phyloP scores from a whole-genome alignment of 2,888 invertebrate genomes.

The Zhuqinia jingwanae region DNA sequence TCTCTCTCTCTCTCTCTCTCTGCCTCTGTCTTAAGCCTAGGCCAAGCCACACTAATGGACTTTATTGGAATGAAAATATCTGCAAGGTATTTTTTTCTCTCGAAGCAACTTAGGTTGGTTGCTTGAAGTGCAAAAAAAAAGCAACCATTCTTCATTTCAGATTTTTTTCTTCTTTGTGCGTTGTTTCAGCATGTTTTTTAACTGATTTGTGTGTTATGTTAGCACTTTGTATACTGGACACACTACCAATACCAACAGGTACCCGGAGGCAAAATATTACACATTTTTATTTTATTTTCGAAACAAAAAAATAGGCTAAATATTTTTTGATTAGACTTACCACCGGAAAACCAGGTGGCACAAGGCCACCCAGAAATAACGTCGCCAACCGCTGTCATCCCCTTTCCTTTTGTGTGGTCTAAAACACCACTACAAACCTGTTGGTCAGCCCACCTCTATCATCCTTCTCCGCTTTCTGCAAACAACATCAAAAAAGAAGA shows the following conservation, averaged over 20 bases:
- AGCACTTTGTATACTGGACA: no score
- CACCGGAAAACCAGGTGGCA: conserved; percentile 79
- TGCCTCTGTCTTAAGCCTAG: conserved; percentile 61
- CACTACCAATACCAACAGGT: neutral
- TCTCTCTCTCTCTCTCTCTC: conserved; percentile 21
- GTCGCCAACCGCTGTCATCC: conserved; percentile 79
- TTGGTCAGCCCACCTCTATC: conserved; percentile 77
- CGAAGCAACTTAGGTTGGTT: conserved; percentile 46
- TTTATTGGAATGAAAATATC: conserved; percentile 76
- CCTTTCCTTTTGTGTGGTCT: conserved; percentile 75
- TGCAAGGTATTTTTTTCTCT: conserved; percentile 62
- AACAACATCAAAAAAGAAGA: neutral
- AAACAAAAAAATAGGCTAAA: neutral
- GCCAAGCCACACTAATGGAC: conserved; percentile 79
- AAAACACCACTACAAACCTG: conserved; percentile 75
- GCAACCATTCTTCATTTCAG: conserved; percentile 56
- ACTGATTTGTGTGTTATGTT: no score
- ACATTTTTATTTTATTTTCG: no score
- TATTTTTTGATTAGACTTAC: conserved; percentile 90
- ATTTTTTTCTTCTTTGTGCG: no score
- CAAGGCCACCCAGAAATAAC: conserved; percentile 79
- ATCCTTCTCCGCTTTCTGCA: conserved; percentile 71
- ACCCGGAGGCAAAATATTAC: no score
- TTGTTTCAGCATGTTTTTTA: no score
- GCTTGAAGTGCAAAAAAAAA: no score